Base-by-base conservation (phyloP, 1,140 invertebrate genomes). In the Drosophila mauritiana region DNA sequence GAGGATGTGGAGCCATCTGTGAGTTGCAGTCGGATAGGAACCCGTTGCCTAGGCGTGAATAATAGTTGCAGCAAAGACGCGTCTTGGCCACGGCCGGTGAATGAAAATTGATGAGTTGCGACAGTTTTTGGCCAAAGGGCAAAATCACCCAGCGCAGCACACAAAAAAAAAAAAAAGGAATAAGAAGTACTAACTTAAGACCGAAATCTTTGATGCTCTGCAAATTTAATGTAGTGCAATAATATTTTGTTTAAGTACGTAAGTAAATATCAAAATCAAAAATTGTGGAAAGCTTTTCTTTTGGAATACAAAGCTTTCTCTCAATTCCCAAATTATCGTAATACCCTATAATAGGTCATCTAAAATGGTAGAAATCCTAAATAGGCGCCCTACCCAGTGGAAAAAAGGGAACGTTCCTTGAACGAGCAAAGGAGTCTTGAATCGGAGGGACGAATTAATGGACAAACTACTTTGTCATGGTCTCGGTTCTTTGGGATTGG, bases 101-200 rank as follows among this genome's bases (percentile, higher is more conserved):
- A 91, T 91, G 73, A 75, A 84, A 84, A 91, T 91, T 91, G 80
- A 91, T 91, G 88, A 91, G 88, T 83, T 91, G 88, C 83, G 88
- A 91, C 88, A 91, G 80, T 88, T 91, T 91, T 84, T 88, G 88
- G 88, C 88, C 78, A 84, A 91, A 91, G 88, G 88, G 88, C 83
- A 81, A 70, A 88, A 54, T 54, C 65, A 57, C 53, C 75, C 64
- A 62, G 58, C 57, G 54, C 62, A 57, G 65, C 46, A 13, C 2
- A 34, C 34, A 13, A 15, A 34, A 36, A 34, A 53, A 43, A 5
- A 3, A 0, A 31, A 10, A 20, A 13, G 17, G 17, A 39, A n/a
- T 3, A 27, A 48, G 2, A 10, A 27, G 10, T 0, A 12, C 1
- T 12, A 5, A n/a, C 7, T 27, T 48, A 7, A 25, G 12, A 20